Conservation (phyloP, 2,797 vertebrate species). For the Merluccius polli region DNA sequence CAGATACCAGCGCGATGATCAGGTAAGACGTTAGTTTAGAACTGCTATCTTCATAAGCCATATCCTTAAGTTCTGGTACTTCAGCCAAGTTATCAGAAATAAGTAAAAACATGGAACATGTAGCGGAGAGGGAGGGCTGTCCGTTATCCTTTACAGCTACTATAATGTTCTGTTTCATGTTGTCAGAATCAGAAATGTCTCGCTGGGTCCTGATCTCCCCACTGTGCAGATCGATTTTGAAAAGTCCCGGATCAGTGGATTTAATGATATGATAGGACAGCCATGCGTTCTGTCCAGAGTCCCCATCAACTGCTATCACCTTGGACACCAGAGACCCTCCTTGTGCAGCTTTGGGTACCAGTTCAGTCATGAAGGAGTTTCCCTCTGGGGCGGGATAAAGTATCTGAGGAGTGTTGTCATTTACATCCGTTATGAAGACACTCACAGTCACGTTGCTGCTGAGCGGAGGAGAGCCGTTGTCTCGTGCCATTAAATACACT, state of each 20-base stretch:
- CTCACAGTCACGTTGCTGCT: slow-evolving; percentile 4
- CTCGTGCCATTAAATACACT: slow-evolving; percentile 46
- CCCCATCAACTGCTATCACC: slow-evolving; percentile 1
- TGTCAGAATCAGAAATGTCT: background rate
- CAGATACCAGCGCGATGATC: slow-evolving; percentile 58
- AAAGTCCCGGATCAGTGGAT: background rate
- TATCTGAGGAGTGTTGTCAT: slow-evolving; percentile 3
- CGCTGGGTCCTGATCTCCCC: background rate
- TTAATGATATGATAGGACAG: background rate
- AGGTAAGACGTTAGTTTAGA: slow-evolving; percentile 55
- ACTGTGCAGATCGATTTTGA: background rate
- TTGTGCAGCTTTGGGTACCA: slow-evolving; percentile 3
- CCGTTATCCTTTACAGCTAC: background rate
- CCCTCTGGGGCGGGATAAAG: background rate
- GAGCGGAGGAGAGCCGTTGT: slow-evolving; percentile 46
- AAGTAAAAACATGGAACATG: slow-evolving; percentile 51
- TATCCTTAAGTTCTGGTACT: slow-evolving; percentile 42
- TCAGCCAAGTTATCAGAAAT: slow-evolving; percentile 2
- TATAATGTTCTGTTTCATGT: slow-evolving; percentile 8
- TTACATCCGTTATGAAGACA: background rate
- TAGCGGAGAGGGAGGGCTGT: slow-evolving; percentile 2
- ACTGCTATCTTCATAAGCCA: slow-evolving; percentile 49
- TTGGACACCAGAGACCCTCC: background rate
- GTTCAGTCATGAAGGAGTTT: slow-evolving; percentile 2
- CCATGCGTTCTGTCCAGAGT: slow-evolving; percentile 1